These are phyloP conservation scores for Astur gentilis DNA, from an alignment of 2,113 vertebrate genomes.

Conservation along the genomic window DNA sequence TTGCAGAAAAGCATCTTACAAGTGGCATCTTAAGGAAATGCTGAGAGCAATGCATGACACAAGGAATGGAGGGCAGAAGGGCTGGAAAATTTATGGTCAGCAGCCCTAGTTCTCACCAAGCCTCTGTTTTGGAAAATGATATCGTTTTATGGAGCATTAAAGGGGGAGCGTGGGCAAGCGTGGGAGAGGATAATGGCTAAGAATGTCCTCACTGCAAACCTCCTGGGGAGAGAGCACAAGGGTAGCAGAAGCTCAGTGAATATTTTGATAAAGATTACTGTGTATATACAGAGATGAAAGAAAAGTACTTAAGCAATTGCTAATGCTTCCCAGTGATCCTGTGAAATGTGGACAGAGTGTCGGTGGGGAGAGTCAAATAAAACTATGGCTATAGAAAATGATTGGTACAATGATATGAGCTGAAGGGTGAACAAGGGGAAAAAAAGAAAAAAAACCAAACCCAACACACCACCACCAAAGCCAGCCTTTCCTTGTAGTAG, in stretches of 20 bases:
- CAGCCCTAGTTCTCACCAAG: neutral
- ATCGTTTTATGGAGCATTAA: neutral
- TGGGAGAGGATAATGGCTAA: neutral
- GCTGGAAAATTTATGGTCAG: neutral
- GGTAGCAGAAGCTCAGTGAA: neutral
- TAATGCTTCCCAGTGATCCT: neutral
- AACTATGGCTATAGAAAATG: neutral
- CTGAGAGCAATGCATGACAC: neutral
- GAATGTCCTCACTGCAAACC: neutral
- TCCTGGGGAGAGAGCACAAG: neutral
- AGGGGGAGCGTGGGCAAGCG: neutral
- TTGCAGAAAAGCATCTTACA: neutral
- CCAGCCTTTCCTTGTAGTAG: neutral
- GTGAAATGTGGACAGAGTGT: neutral
- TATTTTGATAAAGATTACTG: conserved; percentile 18
- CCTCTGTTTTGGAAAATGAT: conserved; percentile 10
- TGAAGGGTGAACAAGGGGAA: neutral
- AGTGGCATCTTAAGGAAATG: neutral
- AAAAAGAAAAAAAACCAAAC: neutral
- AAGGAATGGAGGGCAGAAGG: neutral
- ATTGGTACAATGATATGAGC: neutral
- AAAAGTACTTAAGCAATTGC: neutral
- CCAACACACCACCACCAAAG: neutral
- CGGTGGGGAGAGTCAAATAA: neutral
- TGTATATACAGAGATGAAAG: neutral